phyloP scores from a whole-genome alignment of 2,113 vertebrate species.

The Coryphaenoides rupestris region DNA sequence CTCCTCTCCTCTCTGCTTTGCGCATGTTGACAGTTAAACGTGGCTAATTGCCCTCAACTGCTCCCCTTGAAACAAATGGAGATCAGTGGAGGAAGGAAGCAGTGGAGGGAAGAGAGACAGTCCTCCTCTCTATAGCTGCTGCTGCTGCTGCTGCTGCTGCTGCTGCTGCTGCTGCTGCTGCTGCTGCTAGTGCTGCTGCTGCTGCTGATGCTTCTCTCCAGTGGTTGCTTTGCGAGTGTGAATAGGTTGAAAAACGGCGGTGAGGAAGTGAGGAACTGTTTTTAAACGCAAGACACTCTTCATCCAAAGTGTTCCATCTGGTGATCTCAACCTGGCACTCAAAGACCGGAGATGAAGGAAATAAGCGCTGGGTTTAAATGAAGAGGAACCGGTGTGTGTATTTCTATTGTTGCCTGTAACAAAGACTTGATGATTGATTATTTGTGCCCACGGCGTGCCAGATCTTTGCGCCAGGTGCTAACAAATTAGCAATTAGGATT shows the following conservation, averaged over 20 bases:
- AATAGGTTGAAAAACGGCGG: neutral
- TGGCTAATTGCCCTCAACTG: conserved; percentile 26
- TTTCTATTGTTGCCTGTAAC: neutral
- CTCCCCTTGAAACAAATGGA: conserved; percentile 22
- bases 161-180: no score
- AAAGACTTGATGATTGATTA: neutral
- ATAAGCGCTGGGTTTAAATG: neutral
- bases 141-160: no score
- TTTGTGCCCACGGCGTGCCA: conserved; percentile 6
- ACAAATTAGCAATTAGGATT: no score
- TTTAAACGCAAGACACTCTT: neutral
- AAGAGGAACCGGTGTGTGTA: neutral
- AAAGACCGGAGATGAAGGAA: neutral
- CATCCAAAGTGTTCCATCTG: neutral
- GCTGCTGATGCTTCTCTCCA: neutral
- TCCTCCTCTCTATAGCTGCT: no score
- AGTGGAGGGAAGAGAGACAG: neutral
- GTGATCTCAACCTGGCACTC: neutral
- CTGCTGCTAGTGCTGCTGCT: no score
- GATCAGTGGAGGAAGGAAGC: neutral
- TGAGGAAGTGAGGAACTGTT: neutral
- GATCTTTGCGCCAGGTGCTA: conserved; percentile 15
- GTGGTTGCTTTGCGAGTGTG: neutral
- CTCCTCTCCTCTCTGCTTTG: conserved; percentile 1
- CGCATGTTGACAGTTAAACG: conserved; percentile 21